phyloP scores from a whole-genome alignment of 2,113 vertebrate genomes.

The Oncorhynchus masou region DNA sequence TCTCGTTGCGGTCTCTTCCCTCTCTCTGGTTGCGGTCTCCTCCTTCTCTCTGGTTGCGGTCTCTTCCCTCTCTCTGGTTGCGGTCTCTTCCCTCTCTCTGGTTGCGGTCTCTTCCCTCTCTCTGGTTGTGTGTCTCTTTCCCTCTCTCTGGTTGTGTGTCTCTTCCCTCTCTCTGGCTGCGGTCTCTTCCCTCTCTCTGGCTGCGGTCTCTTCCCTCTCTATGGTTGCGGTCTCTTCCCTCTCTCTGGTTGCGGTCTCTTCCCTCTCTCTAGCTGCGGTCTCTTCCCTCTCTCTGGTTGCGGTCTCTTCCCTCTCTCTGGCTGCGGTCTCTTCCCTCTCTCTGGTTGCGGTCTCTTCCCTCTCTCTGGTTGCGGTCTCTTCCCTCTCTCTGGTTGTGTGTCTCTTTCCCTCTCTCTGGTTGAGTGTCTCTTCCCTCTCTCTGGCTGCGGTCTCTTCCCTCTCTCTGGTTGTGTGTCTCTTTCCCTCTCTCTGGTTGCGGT shows the following conservation, averaged over 20 bases:
- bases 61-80: neutral
- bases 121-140: neutral
- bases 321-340: constrained; percentile 4
- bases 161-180: too few relatives aligned
- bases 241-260: constrained; percentile 5
- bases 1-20: too few relatives aligned
- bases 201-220: neutral
- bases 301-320: too few relatives aligned
- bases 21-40: neutral
- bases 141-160: neutral
- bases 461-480: too few relatives aligned
- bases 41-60: constrained; percentile 1
- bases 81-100: too few relatives aligned
- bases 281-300: neutral
- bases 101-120: constrained; percentile 5
- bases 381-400: too few relatives aligned
- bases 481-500: neutral
- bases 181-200: neutral
- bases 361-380: constrained; percentile 3
- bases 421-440: neutral
- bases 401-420: neutral
- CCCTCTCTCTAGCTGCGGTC: neutral
- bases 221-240: constrained; percentile 6
- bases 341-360: neutral
- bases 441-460: constrained; percentile 5